phyloP scores from a whole-genome alignment of 2,797 vertebrate species.

The Oophaga sylvatica region DNA sequence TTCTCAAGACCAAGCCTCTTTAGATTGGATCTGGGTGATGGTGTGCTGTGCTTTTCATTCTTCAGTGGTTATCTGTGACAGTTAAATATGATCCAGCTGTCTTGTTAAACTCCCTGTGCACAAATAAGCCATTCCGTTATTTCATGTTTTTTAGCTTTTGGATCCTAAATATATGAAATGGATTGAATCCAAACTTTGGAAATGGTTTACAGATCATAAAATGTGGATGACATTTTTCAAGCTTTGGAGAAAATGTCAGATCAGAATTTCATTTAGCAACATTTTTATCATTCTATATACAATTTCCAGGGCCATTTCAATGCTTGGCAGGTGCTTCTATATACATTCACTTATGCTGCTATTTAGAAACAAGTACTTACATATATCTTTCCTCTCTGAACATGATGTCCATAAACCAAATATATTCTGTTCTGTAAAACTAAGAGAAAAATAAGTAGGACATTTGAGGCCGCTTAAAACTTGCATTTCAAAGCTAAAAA shows the following conservation, averaged over 20 bases:
- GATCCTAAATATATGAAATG: constrained; percentile 45
- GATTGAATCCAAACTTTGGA: constrained; percentile 43
- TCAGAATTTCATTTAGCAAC: constrained; percentile 34
- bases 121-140: constrained; percentile 35
- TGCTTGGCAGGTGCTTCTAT: constrained; percentile 33
- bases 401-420: neutral
- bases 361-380: neutral
- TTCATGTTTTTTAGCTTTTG: constrained; percentile 31
- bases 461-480: neutral
- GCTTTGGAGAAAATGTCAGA: constrained; percentile 42
- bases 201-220: constrained; percentile 47
- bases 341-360: constrained; percentile 17
- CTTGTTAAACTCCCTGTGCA: constrained; percentile 29
- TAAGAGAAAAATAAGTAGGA: too few species aligned
- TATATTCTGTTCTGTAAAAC: neutral
- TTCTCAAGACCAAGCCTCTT: neutral
- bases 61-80: constrained; percentile 29
- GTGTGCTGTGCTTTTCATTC: neutral
- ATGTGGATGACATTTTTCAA: constrained; percentile 32
- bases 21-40: neutral
- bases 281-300: constrained; percentile 45
- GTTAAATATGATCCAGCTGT: constrained; percentile 50
- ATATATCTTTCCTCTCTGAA: neutral
- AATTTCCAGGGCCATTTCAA: constrained; percentile 34
- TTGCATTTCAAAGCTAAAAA: neutral